Evolutionary conservation across 2,797 vertebrate species (phyloP).

Genomic region (Acanthiza pusilla): DNA sequence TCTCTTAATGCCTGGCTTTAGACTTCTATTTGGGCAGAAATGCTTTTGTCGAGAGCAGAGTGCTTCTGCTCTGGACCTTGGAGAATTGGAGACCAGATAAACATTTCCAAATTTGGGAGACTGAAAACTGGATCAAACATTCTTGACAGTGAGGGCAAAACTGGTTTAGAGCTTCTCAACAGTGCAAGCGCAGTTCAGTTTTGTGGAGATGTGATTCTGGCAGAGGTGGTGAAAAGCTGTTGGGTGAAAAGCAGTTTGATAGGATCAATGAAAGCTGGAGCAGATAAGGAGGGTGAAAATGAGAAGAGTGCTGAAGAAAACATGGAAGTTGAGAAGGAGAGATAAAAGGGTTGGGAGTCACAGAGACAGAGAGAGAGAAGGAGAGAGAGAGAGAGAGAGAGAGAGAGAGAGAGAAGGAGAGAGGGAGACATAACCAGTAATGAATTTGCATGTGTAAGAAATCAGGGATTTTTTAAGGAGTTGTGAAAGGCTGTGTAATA

Average conservation of each 20-base stretch:
- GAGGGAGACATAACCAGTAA: neutral
- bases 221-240: neutral
- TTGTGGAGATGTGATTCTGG: neutral
- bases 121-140: neutral
- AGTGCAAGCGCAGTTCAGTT: neutral
- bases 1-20: neutral
- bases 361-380: neutral
- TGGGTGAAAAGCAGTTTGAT: neutral
- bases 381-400: neutral
- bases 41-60: neutral
- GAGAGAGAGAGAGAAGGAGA: neutral
- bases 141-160: neutral
- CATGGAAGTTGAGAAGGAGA: neutral
- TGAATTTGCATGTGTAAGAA: neutral
- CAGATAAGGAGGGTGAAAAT: neutral
- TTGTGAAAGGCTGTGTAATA: neutral
- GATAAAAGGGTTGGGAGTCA: accelerated
- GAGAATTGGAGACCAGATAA: neutral
- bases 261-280: neutral
- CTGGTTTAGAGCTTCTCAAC: neutral
- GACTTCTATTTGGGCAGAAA: neutral
- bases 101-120: neutral
- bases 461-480: neutral
- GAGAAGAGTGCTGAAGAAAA: neutral
- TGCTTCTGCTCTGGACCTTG: neutral